phyloP scores from a whole-genome alignment of 2,797 vertebrate species.

The Garrulus glandarius region DNA sequence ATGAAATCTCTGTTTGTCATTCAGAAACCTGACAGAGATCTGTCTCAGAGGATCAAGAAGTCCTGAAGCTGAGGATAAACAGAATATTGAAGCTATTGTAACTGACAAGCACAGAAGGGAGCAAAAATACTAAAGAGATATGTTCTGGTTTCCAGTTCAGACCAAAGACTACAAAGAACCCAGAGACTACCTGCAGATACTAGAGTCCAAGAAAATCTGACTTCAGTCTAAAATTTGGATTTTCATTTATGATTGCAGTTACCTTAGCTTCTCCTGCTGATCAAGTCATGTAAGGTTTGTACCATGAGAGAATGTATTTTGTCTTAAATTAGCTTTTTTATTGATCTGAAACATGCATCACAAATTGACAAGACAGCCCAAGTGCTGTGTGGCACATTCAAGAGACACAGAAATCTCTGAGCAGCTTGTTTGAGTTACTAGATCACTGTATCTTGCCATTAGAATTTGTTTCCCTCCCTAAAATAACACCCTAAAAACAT shows the following conservation, averaged over 20 bases:
- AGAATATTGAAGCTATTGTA: not conserved
- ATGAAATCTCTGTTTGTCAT: not conserved
- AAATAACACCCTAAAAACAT: not conserved
- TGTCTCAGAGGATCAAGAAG: not conserved
- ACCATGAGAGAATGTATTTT: not conserved
- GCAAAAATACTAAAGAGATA: not conserved
- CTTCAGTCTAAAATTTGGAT: not conserved
- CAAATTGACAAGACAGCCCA: not conserved
- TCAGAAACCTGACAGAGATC: not conserved
- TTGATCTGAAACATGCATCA: constrained; percentile 2
- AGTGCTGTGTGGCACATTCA: not conserved
- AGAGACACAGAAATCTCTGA: not conserved
- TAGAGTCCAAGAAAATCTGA: not conserved
- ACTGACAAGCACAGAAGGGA: not conserved
- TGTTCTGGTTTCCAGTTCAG: not conserved
- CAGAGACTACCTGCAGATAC: not conserved
- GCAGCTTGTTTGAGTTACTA: not conserved
- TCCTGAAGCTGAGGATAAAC: not conserved
- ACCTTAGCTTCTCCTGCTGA: not conserved
- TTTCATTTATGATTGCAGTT: not conserved
- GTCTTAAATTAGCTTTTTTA: not conserved
- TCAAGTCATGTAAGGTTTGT: not conserved
- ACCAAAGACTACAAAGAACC: not conserved
- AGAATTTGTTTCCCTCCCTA: not conserved
- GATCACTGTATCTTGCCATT: not conserved